Evolutionary conservation across 2,797 vertebrate species (phyloP), one percentile per base, ranked within the genome.

Genomic region (Cygnus olor): DNA sequence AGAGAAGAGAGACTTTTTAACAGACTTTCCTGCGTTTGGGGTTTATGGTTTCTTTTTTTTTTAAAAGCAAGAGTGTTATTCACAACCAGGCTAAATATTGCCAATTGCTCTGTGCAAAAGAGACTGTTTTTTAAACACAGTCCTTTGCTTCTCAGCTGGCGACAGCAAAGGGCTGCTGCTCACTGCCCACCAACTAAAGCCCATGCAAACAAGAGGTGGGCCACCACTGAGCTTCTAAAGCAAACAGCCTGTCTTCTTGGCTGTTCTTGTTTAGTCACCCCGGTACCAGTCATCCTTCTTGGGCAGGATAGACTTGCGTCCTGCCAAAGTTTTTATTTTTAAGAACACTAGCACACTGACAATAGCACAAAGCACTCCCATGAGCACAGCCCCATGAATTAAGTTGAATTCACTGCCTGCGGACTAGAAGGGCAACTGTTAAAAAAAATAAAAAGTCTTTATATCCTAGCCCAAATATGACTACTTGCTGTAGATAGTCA

Each of bases 251-350:
- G 49, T 14, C 44, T 28, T 73, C 44, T 79, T 72, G 11, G 5
- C 85, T 56, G 28, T 47, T 58, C 10, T 10, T 53, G 38, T 53
- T 85, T 87, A 82, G 89, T 74, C 86, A 25, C 13, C 34, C 20
- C 49, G 69, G 91, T 85, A 90, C 85, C 51, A 58, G 60, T 27
- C 95, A 93, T 84, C 80, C 71, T 89, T 79, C 73, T 53, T 88
- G 44, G 49, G 85, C 89, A 88, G 77, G 68, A 65, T 0, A 79
- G 89, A 94, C 73, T 30, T 25, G 85, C 2, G 1, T 51, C 53
- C 85, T 90, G 93, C 84, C 86, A 90, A 47, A 69, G 71, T 7
- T 78, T 82, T 88, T 93, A 71, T 78, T 94, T 94, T 88, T 47
- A 49, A 85, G 89, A 78, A 4, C 64, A 74, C 25, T 14, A 85